Evolutionary conservation across 2,888 invertebrate genomes (phyloP).

Genomic region (Melangyna quadrimaculata): DNA sequence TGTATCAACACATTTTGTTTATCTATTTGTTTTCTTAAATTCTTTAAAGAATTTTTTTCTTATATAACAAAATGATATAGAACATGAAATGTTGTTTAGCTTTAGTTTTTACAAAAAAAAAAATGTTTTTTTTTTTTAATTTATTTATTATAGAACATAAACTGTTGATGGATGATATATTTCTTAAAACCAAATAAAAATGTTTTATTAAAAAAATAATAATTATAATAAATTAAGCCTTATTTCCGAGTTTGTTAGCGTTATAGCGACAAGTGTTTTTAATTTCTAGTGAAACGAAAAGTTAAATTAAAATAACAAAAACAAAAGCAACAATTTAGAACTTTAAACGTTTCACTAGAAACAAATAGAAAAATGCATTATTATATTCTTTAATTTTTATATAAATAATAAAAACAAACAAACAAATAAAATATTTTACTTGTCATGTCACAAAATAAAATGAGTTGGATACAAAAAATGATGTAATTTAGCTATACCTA

Average conservation of each 20-base stretch:
- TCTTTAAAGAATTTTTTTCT: slow-evolving; percentile 26
- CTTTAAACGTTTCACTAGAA: slow-evolving; percentile 14
- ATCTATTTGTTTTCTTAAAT: not conserved
- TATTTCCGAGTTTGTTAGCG: not conserved
- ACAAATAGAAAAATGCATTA: slow-evolving; percentile 23
- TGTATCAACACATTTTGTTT: slow-evolving; percentile 16
- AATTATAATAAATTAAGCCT: not conserved
- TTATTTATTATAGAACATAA: slow-evolving; percentile 48
- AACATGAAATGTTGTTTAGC: slow-evolving; percentile 49
- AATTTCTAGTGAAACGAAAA: slow-evolving; percentile 42
- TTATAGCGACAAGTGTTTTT: not conserved
- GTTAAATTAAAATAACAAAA: slow-evolving; percentile 1
- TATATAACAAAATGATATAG: slow-evolving; percentile 10
- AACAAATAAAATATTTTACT: not conserved
- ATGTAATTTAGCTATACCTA: not conserved
- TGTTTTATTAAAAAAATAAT: slow-evolving; percentile 26
- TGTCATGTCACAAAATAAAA: slow-evolving; percentile 54
- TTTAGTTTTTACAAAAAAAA: slow-evolving; percentile 43
- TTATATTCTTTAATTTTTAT: not conserved
- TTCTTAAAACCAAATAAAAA: slow-evolving; percentile 31
- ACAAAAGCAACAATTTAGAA: not conserved
- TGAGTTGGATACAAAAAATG: not conserved
- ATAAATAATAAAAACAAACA: slow-evolving; percentile 5
- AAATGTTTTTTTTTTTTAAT: slow-evolving; percentile 34
- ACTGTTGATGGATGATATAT: slow-evolving; percentile 4